These are phyloP conservation scores for Tupaia chinensis DNA, from an alignment of 2,113 vertebrate genomes.

Conservation along the genomic window DNA sequence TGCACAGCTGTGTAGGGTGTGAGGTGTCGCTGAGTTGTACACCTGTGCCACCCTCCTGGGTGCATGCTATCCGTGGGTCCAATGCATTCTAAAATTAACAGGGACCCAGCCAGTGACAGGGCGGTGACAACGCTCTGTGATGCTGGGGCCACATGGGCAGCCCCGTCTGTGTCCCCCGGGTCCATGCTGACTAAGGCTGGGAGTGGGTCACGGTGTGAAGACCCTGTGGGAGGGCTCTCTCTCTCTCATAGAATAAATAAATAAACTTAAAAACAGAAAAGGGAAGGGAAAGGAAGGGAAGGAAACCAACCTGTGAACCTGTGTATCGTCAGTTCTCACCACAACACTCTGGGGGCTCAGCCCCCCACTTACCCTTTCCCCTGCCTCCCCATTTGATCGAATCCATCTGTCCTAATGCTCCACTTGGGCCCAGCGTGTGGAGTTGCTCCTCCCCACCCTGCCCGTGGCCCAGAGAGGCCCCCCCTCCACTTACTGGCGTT, in stretches of 20 bases:
- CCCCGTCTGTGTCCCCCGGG: no score
- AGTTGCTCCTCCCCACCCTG: neutral
- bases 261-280: no score
- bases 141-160: no score
- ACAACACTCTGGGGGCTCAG: neutral
- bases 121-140: no score
- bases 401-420: neutral
- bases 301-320: neutral
- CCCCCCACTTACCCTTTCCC: neutral
- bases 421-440: fast-evolving
- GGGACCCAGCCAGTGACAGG: no score
- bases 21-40: neutral
- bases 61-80: no score
- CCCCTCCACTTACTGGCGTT: constrained; percentile 62
- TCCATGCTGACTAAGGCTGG: no score
- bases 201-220: no score
- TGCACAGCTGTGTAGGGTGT: fast-evolving
- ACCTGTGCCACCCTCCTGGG: neutral
- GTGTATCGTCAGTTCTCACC: neutral
- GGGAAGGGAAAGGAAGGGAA: neutral
- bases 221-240: no score
- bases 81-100: no score
- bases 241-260: no score
- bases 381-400: neutral
- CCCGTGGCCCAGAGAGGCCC: no score